A percentile compares a stretch with the other conserved stretches of the same genome.
phyloP scores from a whole-genome alignment of 2,888 invertebrate species.

The Clanis bilineata region DNA sequence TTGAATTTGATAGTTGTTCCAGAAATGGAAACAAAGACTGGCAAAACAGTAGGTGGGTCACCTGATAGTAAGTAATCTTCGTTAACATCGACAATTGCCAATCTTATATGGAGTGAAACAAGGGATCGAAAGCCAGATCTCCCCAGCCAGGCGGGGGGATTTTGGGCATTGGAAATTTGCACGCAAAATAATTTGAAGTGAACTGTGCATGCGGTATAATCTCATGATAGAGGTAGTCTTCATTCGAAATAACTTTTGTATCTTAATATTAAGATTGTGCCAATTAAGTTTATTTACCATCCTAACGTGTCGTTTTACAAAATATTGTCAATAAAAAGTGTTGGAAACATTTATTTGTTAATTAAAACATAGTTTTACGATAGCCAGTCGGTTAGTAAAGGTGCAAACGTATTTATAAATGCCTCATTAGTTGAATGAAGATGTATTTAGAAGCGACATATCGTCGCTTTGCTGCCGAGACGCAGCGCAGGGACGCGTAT shows the following conservation, averaged over 20 bases:
- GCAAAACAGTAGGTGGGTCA: no score
- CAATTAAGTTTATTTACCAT: neutral
- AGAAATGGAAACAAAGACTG: no score
- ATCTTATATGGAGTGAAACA: no score
- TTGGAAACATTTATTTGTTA: neutral
- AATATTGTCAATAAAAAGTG: neutral
- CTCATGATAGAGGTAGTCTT: no score
- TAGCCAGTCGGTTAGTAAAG: neutral
- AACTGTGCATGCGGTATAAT: no score
- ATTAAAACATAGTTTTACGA: neutral
- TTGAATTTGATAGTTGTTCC: no score
- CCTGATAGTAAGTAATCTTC: no score
- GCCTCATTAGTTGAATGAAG: conserved; percentile 4
- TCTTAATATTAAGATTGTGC: neutral
- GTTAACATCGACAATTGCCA: no score
- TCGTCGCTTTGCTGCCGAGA: neutral
- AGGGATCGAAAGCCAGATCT: no score
- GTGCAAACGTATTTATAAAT: conserved; percentile 5
- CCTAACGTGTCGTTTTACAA: neutral
- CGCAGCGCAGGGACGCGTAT: neutral
- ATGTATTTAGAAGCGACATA: neutral
- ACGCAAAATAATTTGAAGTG: no score
- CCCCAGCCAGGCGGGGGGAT: no score
- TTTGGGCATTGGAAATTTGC: no score
- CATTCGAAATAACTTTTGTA: neutral